phyloP scores from a whole-genome alignment of 2,888 invertebrate species.

The Ichneumon xanthorius region DNA sequence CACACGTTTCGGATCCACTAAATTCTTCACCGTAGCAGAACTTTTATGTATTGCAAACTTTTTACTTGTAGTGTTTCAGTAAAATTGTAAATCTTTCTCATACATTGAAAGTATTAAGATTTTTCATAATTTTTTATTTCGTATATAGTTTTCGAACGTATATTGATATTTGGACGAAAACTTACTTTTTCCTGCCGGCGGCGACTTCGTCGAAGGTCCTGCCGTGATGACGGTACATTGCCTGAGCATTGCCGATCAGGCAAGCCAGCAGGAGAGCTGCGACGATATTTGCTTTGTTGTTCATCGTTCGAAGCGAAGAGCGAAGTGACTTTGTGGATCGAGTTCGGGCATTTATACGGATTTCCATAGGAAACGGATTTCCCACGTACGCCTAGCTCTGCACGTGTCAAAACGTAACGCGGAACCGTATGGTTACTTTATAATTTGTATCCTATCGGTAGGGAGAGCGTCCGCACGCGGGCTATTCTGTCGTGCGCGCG shows the following conservation, averaged over 20 bases:
- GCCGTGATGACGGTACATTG: slow-evolving; percentile 69
- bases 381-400: slow-evolving; percentile 40
- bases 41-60: background rate
- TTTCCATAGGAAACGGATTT: slow-evolving; percentile 2
- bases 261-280: slow-evolving; percentile 55
- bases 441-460: slow-evolving; percentile 2
- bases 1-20: background rate
- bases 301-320: slow-evolving; percentile 71
- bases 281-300: slow-evolving; percentile 57
- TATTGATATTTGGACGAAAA: background rate
- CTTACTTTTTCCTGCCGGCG: slow-evolving; percentile 70
- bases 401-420: slow-evolving; percentile 56
- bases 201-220: slow-evolving; percentile 71
- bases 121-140: background rate
- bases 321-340: slow-evolving; percentile 57
- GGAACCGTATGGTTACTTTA: background rate
- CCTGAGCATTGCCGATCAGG: slow-evolving; percentile 57
- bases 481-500: background rate
- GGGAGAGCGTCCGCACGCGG: background rate
- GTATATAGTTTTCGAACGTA: background rate
- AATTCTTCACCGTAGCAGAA: background rate
- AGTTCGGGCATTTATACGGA: slow-evolving; percentile 62
- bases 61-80: background rate
- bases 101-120: background rate
- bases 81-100: background rate